Evolutionary conservation across 2,797 vertebrate genomes (phyloP).

Genomic region (Amblyraja radiata): DNA sequence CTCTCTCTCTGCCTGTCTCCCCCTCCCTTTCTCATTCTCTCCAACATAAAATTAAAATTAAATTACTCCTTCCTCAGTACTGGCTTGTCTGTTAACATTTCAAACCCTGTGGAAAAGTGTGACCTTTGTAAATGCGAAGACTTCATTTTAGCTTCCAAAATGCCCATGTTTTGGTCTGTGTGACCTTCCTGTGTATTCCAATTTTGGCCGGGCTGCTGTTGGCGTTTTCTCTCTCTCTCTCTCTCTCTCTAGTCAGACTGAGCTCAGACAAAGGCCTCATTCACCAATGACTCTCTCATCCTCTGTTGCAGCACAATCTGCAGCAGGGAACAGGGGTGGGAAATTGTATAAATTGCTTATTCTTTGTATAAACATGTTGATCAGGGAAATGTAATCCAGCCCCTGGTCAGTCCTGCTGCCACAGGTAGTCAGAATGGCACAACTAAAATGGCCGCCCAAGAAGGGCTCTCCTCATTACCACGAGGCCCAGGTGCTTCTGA

Average conservation of each 20-base stretch:
- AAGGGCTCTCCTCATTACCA: background rate
- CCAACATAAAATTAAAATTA: background rate
- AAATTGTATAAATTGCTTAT: background rate
- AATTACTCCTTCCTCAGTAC: background rate
- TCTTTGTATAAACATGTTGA: slow-evolving; percentile 19
- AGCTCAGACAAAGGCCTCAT: slow-evolving; percentile 16
- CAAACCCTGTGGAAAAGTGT: background rate
- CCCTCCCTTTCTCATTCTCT: too few species aligned
- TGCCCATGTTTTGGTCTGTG: background rate
- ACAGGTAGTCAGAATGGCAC: background rate
- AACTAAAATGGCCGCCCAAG: background rate
- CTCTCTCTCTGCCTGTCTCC: too few species aligned
- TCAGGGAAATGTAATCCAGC: background rate
- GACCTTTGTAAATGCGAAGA: background rate
- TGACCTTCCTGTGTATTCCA: slow-evolving; percentile 1
- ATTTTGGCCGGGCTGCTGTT: background rate
- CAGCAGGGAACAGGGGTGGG: background rate
- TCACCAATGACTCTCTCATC: background rate
- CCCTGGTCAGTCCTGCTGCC: background rate
- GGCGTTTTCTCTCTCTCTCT: background rate
- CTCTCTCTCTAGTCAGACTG: background rate
- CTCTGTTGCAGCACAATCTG: background rate
- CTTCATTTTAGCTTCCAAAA: background rate
- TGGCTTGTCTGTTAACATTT: background rate
- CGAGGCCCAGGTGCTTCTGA: background rate